phyloP scores from a whole-genome alignment of 2,797 vertebrate species.

The Geotrypetes seraphini region DNA sequence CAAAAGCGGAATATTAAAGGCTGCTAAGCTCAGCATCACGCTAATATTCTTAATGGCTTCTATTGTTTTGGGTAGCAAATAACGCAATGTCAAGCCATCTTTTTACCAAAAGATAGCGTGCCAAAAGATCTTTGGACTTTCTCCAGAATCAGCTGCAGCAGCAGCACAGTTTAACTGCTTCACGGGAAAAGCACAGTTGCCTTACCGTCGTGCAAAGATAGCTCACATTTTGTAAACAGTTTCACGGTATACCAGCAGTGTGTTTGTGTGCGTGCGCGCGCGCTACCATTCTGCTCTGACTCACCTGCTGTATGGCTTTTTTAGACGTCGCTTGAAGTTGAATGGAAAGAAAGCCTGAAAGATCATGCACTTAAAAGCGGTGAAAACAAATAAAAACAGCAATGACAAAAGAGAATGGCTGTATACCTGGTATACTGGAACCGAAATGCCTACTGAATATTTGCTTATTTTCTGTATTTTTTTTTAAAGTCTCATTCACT shows the following conservation, averaged over 20 bases:
- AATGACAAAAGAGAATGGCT: too few species aligned
- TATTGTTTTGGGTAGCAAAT: conserved; percentile 3
- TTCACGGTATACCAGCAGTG: conserved; percentile 46
- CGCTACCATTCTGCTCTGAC: conserved; percentile 6
- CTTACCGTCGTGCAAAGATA: background rate
- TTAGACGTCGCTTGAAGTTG: conserved; percentile 32
- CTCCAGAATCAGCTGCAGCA: conserved; percentile 15
- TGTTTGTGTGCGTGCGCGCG: too few species aligned
- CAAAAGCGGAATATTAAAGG: background rate
- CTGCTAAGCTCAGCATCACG: background rate
- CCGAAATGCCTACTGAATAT: conserved; percentile 28
- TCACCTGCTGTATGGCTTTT: conserved; percentile 55
- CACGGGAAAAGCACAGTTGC: conserved; percentile 7
- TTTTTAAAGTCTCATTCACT: conserved; percentile 66
- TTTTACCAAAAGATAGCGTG: background rate
- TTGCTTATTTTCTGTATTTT: conserved; percentile 27
- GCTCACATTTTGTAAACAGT: conserved; percentile 44
- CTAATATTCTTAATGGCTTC: conserved; percentile 13
- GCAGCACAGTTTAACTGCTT: conserved; percentile 2
- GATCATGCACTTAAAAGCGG: conserved; percentile 41
- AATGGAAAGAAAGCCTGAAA: conserved; percentile 27
- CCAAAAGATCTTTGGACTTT: conserved; percentile 2
- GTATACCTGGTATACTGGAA: conserved; percentile 27
- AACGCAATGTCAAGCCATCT: background rate
- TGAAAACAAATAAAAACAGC: too few species aligned